Conservation (phyloP, 2,797 vertebrate genomes). For the Tapera naevia region DNA sequence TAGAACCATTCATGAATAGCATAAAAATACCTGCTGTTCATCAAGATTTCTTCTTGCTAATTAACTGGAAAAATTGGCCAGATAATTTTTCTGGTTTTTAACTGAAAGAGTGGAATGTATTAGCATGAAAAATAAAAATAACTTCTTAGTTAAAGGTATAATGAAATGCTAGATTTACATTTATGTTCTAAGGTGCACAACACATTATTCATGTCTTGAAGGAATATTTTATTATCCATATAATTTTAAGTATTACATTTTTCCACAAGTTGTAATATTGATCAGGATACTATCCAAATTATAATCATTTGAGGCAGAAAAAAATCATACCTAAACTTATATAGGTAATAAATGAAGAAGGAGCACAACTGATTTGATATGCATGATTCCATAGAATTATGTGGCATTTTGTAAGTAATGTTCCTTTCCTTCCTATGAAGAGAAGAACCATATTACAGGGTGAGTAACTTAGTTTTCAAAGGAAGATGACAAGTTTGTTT, state of each 20-base stretch:
- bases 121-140: slow-evolving; percentile 17
- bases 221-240: not conserved
- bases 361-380: not conserved
- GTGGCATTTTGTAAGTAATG: not conserved
- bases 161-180: not conserved
- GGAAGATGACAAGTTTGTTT: not conserved
- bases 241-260: not conserved
- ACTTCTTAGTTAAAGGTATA: not conserved
- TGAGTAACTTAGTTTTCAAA: not conserved
- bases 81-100: not conserved
- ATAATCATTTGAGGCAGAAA: not conserved
- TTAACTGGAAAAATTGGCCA: not conserved
- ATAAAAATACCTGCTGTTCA: slow-evolving; percentile 32
- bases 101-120: not conserved
- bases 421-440: not conserved
- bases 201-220: not conserved
- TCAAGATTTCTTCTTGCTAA: slow-evolving; percentile 10
- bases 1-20: not conserved
- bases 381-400: not conserved
- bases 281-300: not conserved
- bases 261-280: not conserved
- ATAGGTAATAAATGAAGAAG: not conserved
- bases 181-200: not conserved
- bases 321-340: not conserved
- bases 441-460: not conserved